These are phyloP conservation scores for Drosophila ustulata DNA, from an alignment of 2,888 invertebrate species.

Conservation along the genomic window DNA sequence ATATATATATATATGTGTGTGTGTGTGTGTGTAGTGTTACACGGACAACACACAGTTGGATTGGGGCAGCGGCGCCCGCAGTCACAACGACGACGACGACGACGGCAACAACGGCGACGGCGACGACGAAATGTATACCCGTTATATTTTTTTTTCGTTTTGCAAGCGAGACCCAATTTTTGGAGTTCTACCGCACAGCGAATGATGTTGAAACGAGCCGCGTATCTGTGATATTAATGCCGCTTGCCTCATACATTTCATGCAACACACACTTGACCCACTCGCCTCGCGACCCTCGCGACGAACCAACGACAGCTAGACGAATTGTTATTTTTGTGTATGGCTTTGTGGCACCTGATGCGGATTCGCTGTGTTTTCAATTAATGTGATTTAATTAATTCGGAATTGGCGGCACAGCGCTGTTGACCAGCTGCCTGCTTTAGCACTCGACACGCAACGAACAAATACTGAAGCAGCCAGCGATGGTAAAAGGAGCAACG, in stretches of 20 bases:
- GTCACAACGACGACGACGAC: conserved; percentile 40
- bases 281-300: conserved; percentile 32
- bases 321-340: conserved; percentile 34
- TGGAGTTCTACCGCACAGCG: conserved; percentile 34
- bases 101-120: conserved; percentile 25
- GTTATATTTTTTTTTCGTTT: conserved; percentile 39
- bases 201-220: conserved; percentile 18
- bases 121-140: conserved; percentile 63
- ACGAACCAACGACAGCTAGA: conserved; percentile 3
- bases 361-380: conserved; percentile 48
- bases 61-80: conserved; percentile 33
- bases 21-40: conserved; percentile 18
- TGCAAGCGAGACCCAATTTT: conserved; percentile 67
- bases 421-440: conserved; percentile 49
- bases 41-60: conserved; percentile 54
- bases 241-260: conserved; percentile 42
- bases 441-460: conserved; percentile 77
- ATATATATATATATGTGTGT: not conserved
- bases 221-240: conserved; percentile 33
- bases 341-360: conserved; percentile 52
- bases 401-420: conserved; percentile 60
- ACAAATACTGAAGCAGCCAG: conserved; percentile 78
- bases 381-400: conserved; percentile 74
- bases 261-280: conserved; percentile 56
- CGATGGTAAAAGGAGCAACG: conserved; percentile 54